These are phyloP conservation scores for Serranochromis macrocephalus DNA, from an alignment of 2,113 vertebrate species.

Conservation along the genomic window DNA sequence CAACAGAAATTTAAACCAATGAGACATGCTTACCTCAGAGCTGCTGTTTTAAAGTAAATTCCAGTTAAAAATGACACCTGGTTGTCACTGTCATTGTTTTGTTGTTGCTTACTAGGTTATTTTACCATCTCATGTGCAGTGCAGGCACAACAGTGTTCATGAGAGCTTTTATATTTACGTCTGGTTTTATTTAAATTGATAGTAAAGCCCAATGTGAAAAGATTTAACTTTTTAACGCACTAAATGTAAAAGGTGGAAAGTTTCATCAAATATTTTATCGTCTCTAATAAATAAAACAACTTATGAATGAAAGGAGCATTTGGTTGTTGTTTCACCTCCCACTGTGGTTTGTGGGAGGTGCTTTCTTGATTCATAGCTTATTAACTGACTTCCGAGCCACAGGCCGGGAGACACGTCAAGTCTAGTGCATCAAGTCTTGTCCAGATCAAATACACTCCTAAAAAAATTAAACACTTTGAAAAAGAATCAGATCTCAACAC, in stretches of 20 bases:
- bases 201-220: neutral
- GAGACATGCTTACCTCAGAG: neutral
- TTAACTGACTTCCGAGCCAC: neutral
- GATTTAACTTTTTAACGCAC: fast-evolving
- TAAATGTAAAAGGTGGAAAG: neutral
- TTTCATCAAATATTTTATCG: neutral
- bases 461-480: fast-evolving
- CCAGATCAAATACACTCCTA: neutral
- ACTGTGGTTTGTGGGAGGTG: neutral
- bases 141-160: fast-evolving
- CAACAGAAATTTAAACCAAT: neutral
- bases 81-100: neutral
- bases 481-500: neutral
- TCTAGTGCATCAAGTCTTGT: neutral
- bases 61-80: neutral
- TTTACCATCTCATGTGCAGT: neutral
- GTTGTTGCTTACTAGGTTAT: neutral
- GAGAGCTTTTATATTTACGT: neutral
- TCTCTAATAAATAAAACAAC: neutral
- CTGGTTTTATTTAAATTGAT: neutral
- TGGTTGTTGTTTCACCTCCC: neutral
- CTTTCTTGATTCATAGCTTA: neutral
- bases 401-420: neutral
- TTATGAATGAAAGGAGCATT: neutral
- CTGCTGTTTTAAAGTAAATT: neutral